These are phyloP conservation scores for Drosophila nigromelanica DNA, from an alignment of 1,140 invertebrate genomes.

Conservation along the genomic window DNA sequence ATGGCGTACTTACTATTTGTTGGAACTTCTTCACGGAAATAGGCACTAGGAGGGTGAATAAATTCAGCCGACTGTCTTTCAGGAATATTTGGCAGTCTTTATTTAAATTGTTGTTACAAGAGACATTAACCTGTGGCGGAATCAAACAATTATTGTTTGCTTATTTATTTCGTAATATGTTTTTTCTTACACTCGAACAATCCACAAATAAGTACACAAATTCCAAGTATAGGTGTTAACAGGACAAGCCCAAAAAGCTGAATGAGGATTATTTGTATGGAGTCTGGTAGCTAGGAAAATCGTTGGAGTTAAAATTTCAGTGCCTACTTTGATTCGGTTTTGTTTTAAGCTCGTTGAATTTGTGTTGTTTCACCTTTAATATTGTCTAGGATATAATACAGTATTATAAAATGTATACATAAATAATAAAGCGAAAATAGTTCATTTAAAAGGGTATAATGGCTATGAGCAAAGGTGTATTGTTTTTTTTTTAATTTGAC, in stretches of 20 bases:
- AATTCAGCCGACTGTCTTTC: neutral
- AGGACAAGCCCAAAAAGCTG: neutral
- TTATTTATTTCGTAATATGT: neutral
- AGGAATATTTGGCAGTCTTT: too few relatives aligned
- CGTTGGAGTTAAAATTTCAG: neutral
- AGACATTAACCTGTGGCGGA: constrained; percentile 6
- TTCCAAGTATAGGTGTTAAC: neutral
- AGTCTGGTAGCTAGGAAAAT: neutral
- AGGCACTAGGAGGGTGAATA: neutral
- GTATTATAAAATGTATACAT: too few relatives aligned
- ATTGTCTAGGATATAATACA: too few relatives aligned
- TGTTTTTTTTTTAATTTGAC: too few relatives aligned
- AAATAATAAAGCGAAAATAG: too few relatives aligned
- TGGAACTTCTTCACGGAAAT: constrained; percentile 17
- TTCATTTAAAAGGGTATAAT: too few relatives aligned
- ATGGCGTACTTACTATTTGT: neutral
- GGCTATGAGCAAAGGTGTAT: too few relatives aligned
- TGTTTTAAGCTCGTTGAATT: too few relatives aligned
- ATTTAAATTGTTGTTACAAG: neutral
- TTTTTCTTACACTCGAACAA: neutral
- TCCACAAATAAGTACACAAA: constrained; percentile 6
- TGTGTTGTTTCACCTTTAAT: too few relatives aligned
- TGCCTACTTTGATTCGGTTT: neutral
- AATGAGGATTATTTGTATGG: neutral
- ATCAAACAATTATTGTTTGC: too few relatives aligned